These are phyloP conservation scores for Ganaspis sp. DNA, from an alignment of 1,140 invertebrate species.

Conservation along the genomic window DNA sequence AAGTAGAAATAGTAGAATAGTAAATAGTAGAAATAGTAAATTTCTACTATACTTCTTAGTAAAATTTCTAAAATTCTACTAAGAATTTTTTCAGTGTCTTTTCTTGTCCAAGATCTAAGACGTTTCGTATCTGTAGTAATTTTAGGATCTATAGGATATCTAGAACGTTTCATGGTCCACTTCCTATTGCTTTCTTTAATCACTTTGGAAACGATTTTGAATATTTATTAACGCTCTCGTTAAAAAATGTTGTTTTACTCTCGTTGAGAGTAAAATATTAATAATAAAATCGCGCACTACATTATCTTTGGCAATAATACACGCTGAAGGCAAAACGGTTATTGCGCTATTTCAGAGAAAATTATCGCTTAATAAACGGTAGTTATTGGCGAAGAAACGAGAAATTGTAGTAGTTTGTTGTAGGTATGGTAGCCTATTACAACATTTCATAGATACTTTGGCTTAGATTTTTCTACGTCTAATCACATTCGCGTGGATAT, in stretches of 20 bases:
- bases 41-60: too few species aligned
- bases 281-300: background rate
- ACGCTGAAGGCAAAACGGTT: background rate
- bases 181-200: background rate
- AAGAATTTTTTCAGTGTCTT: too few species aligned
- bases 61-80: too few species aligned
- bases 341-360: slow-evolving; percentile 19
- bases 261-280: background rate
- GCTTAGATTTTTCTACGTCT: background rate
- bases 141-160: too few species aligned
- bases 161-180: background rate
- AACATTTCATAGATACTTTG: slow-evolving; percentile 13
- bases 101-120: too few species aligned
- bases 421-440: background rate
- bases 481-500: background rate
- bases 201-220: background rate
- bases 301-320: slow-evolving; percentile 10
- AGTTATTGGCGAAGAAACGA: slow-evolving; percentile 9
- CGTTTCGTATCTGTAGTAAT: too few species aligned
- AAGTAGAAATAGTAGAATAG: too few species aligned
- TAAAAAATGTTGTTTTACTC: too few species aligned
- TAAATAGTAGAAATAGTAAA: too few species aligned
- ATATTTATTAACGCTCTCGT: background rate
- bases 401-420: slow-evolving; percentile 12
- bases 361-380: slow-evolving; percentile 26